Evolutionary conservation across 2,888 invertebrate species (phyloP).

Genomic region (Amphipoea oculea): DNA sequence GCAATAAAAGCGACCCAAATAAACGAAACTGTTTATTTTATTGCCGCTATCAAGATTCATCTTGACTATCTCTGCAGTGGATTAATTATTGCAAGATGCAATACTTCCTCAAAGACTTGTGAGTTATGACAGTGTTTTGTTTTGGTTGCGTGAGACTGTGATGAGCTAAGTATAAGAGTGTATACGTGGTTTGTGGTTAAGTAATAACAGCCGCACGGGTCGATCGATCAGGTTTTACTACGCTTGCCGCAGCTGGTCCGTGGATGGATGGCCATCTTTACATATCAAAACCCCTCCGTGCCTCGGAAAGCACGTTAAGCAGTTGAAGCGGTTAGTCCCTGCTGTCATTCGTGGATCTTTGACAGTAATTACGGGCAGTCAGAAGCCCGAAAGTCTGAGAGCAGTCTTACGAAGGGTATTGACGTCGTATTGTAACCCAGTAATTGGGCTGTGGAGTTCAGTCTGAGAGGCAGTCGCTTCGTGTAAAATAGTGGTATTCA

Average conservation of each 20-base stretch:
- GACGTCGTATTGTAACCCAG: background rate
- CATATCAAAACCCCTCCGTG: background rate
- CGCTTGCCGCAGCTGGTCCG: background rate
- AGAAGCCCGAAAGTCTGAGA: background rate
- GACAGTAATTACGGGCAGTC: background rate
- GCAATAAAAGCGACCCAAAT: conserved; percentile 54
- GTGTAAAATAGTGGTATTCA: background rate
- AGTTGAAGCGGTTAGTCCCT: too few relatives aligned
- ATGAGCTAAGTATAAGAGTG: background rate
- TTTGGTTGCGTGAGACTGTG: conserved; percentile 1
- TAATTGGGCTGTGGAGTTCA: background rate
- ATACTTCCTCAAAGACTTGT: conserved; percentile 5
- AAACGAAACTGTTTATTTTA: conserved; percentile 53
- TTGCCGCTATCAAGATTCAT: conserved; percentile 47
- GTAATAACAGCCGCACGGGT: background rate
- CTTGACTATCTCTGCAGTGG: conserved; percentile 14
- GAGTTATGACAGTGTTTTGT: conserved; percentile 4
- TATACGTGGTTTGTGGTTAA: background rate
- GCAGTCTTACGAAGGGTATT: background rate
- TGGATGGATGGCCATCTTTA: background rate
- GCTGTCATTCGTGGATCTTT: background rate
- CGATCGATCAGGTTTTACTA: background rate
- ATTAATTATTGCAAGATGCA: conserved; percentile 43
- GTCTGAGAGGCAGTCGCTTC: background rate
- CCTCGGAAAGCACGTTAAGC: too few relatives aligned